Evolutionary conservation across 1,140 invertebrate species (phyloP).

Genomic region (Octopus sinensis): DNA sequence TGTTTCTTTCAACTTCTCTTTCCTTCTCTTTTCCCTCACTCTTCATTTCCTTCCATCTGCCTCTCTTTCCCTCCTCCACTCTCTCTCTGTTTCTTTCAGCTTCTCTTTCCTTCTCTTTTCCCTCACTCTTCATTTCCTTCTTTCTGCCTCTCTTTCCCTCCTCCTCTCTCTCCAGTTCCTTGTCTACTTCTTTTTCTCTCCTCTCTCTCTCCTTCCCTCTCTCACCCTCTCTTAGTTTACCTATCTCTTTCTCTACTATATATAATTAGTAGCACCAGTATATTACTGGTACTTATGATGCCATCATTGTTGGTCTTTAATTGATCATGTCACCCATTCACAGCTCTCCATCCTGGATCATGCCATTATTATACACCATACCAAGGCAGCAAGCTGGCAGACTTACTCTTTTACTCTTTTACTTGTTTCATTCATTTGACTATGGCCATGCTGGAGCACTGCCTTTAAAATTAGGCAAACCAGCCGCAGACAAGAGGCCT

Average conservation of each 20-base stretch:
- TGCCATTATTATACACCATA: too few species aligned
- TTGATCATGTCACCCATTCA: too few species aligned
- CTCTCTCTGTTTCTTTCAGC: neutral
- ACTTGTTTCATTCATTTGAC: too few species aligned
- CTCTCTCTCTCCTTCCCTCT: constrained; percentile 22
- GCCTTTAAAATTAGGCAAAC: too few species aligned
- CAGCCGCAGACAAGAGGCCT: too few species aligned
- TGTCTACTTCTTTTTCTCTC: constrained; percentile 13
- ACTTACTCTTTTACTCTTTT: too few species aligned
- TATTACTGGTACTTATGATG: too few species aligned
- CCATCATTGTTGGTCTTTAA: too few species aligned
- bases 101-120: neutral
- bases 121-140: neutral
- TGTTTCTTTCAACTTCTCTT: neutral
- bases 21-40: constrained; percentile 5
- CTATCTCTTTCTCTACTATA: neutral
- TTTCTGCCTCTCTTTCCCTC: neutral
- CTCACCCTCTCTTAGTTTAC: neutral
- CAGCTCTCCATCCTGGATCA: too few species aligned
- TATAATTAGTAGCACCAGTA: too few species aligned
- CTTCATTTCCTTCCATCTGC: neutral
- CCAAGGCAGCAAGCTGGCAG: too few species aligned
- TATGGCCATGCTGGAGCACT: too few species aligned
- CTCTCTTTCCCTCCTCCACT: neutral
- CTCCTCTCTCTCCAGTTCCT: constrained; percentile 7